Evolutionary conservation across 2,888 invertebrate species (phyloP), one percentile per base, ranked within the genome.

Genomic region (Physocephala rufipes): DNA sequence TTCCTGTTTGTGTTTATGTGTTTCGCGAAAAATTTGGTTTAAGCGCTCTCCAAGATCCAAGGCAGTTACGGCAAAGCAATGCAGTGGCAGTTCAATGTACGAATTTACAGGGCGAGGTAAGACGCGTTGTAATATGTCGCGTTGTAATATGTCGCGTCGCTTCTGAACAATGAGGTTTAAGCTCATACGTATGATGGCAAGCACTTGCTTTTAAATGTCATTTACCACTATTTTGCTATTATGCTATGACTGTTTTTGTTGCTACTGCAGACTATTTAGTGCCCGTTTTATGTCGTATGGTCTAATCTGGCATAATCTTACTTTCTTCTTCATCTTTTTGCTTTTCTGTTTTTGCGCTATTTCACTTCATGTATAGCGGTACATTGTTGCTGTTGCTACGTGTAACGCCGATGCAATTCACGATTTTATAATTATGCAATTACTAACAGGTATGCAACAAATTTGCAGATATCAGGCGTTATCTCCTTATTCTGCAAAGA

Each of bases 341-440:
- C 9, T 36, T 36, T 36, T 36, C 36, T 36, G 36, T 4, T 36
- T 36, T 36, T 36, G 51, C 51, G 15, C 3, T 24, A 21, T 55
- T 55, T 36, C 36, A 36, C 16, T 30, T 28, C 9, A 59, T 30
- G 30, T n/a, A 16, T 2, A 61, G 61, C n/a, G 28, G 26, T 28
- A 4, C 9, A 9, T 36, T 36, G 36, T 36, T 36, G 36, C 9
- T 36, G 36, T 36, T 36, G 36, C 9, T 9, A 9, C 9, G 4
- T 36, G 5, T 36, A 36, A 36, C 36, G 9, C 4, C 36, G 36
- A 4, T 4, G 36, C 36, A 36, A 36, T 36, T 7, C 26, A 45
- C 63, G 49, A 30, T 65, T 65, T 65, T 30, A 51, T 19, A 2
- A 13, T 65, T 65, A 51, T 30, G 65, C 30, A 65, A 65, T 51